These are phyloP conservation scores for Mobula birostris DNA, from an alignment of 2,113 vertebrate genomes.

Conservation along the genomic window DNA sequence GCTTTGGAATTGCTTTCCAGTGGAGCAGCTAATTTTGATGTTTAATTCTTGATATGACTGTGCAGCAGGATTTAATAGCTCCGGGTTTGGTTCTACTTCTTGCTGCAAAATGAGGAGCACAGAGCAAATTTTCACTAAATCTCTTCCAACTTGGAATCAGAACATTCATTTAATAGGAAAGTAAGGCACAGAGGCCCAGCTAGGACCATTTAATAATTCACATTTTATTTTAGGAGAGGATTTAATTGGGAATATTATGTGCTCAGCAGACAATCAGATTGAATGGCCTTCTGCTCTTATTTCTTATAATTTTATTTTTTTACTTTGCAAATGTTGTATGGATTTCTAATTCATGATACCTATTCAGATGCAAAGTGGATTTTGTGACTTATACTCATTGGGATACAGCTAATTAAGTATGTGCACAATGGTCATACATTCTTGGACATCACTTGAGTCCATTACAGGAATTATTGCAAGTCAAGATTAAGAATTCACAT, in stretches of 20 bases:
- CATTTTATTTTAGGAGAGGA: neutral
- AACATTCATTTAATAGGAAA: neutral
- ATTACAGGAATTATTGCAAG: neutral
- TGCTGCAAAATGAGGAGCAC: neutral
- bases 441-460: neutral
- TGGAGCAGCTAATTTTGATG: neutral
- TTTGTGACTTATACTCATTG: neutral
- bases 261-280: neutral
- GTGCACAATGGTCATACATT: neutral
- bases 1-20: neutral
- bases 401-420: neutral
- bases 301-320: too few species aligned
- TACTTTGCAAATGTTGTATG: neutral
- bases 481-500: neutral
- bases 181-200: neutral
- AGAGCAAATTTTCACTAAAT: neutral
- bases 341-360: neutral
- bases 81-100: neutral
- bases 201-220: neutral
- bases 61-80: neutral
- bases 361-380: neutral
- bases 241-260: neutral
- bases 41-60: neutral
- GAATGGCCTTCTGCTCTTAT: neutral
- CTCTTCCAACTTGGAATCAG: neutral